Conservation (phyloP, 2,888 invertebrate genomes). For the Automeris io region DNA sequence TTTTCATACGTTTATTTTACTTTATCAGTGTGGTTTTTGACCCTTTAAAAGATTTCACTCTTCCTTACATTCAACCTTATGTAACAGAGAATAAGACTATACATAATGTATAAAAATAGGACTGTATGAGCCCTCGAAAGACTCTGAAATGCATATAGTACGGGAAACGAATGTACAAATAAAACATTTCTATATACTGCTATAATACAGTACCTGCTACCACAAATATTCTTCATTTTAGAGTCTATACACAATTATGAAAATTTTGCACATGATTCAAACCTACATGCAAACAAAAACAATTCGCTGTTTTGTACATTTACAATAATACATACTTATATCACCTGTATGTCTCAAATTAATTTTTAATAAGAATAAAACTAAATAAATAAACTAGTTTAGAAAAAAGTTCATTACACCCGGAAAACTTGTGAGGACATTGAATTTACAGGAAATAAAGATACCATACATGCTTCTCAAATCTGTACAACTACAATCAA, state of each 20-base stretch:
- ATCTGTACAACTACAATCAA: constrained; percentile 65
- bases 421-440: constrained; percentile 53
- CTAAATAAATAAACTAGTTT: constrained; percentile 64
- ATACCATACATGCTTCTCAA: constrained; percentile 54
- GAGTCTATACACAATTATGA: constrained; percentile 56
- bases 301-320: constrained; percentile 71
- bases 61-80: constrained; percentile 64
- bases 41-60: constrained; percentile 62
- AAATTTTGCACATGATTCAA: constrained; percentile 72
- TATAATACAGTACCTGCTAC: constrained; percentile 68
- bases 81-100: constrained; percentile 72
- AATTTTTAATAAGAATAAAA: constrained; percentile 42
- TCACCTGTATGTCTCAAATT: constrained; percentile 61
- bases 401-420: constrained; percentile 38
- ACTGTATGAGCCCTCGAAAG: constrained; percentile 63
- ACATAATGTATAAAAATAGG: constrained; percentile 77
- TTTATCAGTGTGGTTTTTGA: constrained; percentile 64
- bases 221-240: constrained; percentile 57
- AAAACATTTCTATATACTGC: constrained; percentile 60
- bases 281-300: constrained; percentile 64
- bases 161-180: constrained; percentile 68
- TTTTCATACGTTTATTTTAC: constrained; percentile 71
- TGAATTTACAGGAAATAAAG: constrained; percentile 46
- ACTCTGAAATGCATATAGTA: constrained; percentile 70
- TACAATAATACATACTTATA: constrained; percentile 60